A percentile compares a stretch with the other conserved stretches of the same genome.
Evolutionary conservation across 2,888 invertebrate genomes (phyloP).

Genomic region (Papilio protenor): DNA sequence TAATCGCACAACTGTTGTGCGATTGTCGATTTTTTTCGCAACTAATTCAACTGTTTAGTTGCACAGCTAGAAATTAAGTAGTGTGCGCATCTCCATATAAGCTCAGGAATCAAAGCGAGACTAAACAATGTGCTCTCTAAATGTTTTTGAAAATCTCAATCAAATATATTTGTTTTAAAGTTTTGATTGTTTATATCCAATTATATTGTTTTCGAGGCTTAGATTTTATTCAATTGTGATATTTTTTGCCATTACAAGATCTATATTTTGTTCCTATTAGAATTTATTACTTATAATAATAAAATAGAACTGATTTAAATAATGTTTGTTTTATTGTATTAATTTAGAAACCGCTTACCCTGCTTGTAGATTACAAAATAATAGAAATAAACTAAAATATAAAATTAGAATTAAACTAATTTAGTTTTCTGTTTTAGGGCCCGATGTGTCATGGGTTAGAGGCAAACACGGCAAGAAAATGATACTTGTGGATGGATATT

Average conservation of each 20-base stretch:
- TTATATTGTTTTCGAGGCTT: background rate
- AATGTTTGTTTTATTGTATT: background rate
- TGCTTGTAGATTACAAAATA: too few relatives aligned
- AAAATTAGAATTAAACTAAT: background rate
- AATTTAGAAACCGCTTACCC: background rate
- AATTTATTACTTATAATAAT: background rate
- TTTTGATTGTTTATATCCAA: too few relatives aligned
- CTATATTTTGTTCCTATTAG: background rate
- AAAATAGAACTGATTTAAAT: background rate
- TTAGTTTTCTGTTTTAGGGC: conserved; percentile 27
- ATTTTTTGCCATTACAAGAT: background rate
- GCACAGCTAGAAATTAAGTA: too few relatives aligned
- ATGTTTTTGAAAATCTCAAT: too few relatives aligned
- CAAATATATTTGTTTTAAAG: too few relatives aligned
- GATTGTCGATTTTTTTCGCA: too few relatives aligned
- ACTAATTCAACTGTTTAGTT: too few relatives aligned
- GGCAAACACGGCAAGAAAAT: conserved; percentile 35
- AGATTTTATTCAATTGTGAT: background rate
- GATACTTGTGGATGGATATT: conserved; percentile 47
- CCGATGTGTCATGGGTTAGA: conserved; percentile 32
- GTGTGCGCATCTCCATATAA: too few relatives aligned
- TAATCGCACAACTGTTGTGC: too few relatives aligned
- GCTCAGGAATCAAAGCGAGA: too few relatives aligned
- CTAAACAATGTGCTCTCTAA: too few relatives aligned
- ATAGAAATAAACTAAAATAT: too few relatives aligned